phyloP scores from a whole-genome alignment of 1,140 invertebrate genomes.

The Drosophila elegans region DNA sequence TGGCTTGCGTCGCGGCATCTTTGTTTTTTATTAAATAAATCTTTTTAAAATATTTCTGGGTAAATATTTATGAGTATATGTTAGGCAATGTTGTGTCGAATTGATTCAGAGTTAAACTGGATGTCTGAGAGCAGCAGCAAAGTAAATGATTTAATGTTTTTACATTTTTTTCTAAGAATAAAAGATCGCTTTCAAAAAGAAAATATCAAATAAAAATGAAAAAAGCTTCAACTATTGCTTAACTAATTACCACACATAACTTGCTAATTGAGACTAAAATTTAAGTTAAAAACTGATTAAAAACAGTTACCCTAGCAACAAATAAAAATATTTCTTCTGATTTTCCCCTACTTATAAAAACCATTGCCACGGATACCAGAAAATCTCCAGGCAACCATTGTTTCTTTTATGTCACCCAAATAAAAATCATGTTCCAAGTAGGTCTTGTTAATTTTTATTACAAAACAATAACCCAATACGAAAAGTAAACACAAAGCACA shows the following conservation, averaged over 20 bases:
- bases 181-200: too few relatives aligned
- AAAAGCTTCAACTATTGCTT: too few relatives aligned
- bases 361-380: conserved; percentile 13
- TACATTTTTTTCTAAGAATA: too few relatives aligned
- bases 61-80: neutral
- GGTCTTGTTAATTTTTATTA: conserved; percentile 41
- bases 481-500: conserved; percentile 19
- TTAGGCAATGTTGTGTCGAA: neutral
- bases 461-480: conserved; percentile 19
- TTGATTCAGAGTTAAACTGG: neutral
- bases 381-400: conserved; percentile 37
- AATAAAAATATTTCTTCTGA: neutral
- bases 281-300: too few relatives aligned
- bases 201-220: too few relatives aligned
- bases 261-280: too few relatives aligned
- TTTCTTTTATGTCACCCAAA: conserved; percentile 24
- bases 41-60: conserved; percentile 2
- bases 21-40: neutral
- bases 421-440: conserved; percentile 50
- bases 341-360: neutral
- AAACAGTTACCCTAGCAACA: neutral
- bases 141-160: neutral
- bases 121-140: neutral
- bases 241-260: too few relatives aligned
- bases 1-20: conserved; percentile 73